Evolutionary conservation across 2,888 invertebrate species (phyloP), one percentile per base, ranked within the genome.

Genomic region (Seira musarum): DNA sequence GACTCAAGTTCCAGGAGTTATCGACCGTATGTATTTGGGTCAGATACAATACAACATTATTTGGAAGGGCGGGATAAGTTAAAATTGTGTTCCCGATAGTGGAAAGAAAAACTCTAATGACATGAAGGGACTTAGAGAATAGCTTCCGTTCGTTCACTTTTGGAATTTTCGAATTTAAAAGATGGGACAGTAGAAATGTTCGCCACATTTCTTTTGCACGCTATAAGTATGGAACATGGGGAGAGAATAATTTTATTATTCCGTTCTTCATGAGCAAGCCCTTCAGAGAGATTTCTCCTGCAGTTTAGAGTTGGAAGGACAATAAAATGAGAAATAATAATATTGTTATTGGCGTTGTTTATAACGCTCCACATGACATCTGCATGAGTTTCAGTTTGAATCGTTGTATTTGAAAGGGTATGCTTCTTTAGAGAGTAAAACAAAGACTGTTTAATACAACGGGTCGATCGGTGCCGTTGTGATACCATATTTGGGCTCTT

Each of bases 321-420:
- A 53, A 53, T 53, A 53, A 53, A 53, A 53, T 53, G 53, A 2
- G 13, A 53, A 53, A 53, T 53, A 53, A 53, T 53, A 53, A 53
- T 53, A 53, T 53, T 53, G 53, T 53, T 53, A 53, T 53, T 53
- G 53, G n/a, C 53, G 53, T 53, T 53, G 53, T 53, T 53, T 53
- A 53, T 53, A 53, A 53, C 2, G 53, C 53, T 53, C 53, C 53
- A 17, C 53, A 53, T 53, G 53, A 53, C 53, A 53, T 53, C 53
- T 15, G 53, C 53, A 30, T 30, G 30, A 30, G 53, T 17, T 17
- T n/a, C 2, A 53, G 3, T 53, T 53, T 53, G 53, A 17, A 53
- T 53, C n/a, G n/a, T n/a, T n/a, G n/a, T n/a, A n/a, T n/a, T n/a
- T n/a, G n/a, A n/a, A n/a, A n/a, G n/a, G n/a, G n/a, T n/a, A n/a